Evolutionary conservation across 2,113 vertebrate species (phyloP), one percentile per base, ranked within the genome.

Genomic region (Acanthochromis polyacanthus): DNA sequence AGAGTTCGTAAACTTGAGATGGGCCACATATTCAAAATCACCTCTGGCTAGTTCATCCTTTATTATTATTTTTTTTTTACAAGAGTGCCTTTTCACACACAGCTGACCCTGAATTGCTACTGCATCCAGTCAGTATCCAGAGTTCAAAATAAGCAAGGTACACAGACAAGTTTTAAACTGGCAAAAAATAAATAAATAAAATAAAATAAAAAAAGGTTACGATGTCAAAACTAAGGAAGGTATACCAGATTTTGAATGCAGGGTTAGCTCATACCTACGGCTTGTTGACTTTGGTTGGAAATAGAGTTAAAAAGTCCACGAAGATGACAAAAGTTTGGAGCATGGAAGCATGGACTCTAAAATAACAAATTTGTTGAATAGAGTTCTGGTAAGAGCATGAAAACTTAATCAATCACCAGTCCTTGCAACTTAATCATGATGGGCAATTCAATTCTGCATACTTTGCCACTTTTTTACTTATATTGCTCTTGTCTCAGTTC

Each of bases 41-140:
- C 59, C 69, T 69, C 53, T 55, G 64, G 64, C 53, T 38, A 32
- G 28, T 25, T 25, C 23, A 19, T 17, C 17, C 23, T 28, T 30
- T 30, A 25, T 25, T 30, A 2, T 30, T 30, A 3, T 5, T 30
- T 30, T 36, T 36, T 38, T 36, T 17, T 28, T 25, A 48, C 11
- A 6, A 30, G 38, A 22, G n/a, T 22, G 17, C 17, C 36, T 51
- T 70, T 19, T 66, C 71, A 57, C 46, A 63, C 48, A 45, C 17
- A 57, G n/a, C 36, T 59, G 46, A 69, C 73, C 22, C 25, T 52
- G 12, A n/a, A 23, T 25, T 51, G 61, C 51, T 32, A n/a, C 10
- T 40, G 19, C 10, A 23, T 61, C 19, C 30, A 46, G 12, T 30
- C 19, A 53, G 11, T 61, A 67, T 32, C 20, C 28, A 16, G 11